Conservation (phyloP, 2,113 vertebrate species). For the Zapus hudsonius region DNA sequence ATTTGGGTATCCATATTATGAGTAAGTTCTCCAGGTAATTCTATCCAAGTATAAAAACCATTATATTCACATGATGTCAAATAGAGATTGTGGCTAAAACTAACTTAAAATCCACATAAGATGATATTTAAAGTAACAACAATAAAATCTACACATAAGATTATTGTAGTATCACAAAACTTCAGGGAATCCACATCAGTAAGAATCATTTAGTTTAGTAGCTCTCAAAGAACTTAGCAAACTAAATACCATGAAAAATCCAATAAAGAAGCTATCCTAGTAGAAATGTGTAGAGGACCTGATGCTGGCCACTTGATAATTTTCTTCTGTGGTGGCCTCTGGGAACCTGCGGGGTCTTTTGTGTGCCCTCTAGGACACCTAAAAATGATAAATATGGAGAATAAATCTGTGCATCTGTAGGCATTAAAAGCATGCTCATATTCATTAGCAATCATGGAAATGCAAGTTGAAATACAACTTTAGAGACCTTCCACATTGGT, state of each 20-base stretch:
- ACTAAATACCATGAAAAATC: background rate
- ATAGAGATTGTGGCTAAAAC: background rate
- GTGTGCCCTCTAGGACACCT: background rate
- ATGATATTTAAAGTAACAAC: background rate
- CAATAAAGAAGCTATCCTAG: background rate
- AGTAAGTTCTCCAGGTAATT: background rate
- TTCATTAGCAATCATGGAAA: constrained; percentile 25
- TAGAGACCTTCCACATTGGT: background rate
- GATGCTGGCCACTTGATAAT: no score
- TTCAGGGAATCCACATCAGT: background rate
- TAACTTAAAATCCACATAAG: background rate
- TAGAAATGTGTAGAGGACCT: background rate
- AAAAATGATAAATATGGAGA: constrained; percentile 15
- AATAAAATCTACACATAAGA: background rate
- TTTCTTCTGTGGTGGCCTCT: background rate
- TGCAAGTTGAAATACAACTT: constrained; percentile 47
- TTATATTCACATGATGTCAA: background rate
- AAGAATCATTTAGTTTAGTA: background rate
- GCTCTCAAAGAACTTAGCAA: background rate
- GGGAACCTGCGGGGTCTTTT: background rate
- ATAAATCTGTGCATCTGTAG: constrained; percentile 9
- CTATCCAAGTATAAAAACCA: background rate
- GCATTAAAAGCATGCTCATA: background rate
- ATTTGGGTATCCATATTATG: background rate
- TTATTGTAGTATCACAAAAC: background rate